A percentile compares a stretch with the other conserved stretches of the same genome.
These are phyloP conservation scores for Stigmatopora nigra DNA, from an alignment of 2,113 vertebrate species.

Conservation along the genomic window DNA sequence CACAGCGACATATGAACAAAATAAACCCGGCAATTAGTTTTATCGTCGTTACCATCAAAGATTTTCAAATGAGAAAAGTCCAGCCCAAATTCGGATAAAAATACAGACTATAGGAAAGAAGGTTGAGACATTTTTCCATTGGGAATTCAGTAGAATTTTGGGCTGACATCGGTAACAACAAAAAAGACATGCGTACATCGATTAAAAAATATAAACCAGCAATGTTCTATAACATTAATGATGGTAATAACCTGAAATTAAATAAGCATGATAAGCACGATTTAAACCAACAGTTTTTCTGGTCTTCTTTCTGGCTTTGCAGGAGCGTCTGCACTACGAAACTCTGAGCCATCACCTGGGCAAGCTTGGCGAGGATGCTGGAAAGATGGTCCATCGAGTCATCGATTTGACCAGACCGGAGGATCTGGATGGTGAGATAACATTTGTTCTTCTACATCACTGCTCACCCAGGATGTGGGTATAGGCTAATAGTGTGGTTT, in stretches of 20 bases:
- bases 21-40: slow-evolving; percentile 25
- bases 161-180: background rate
- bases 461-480: too few species aligned
- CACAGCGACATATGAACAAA: background rate
- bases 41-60: slow-evolving; percentile 20
- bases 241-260: too few species aligned
- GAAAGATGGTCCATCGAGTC: slow-evolving; percentile 86
- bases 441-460: background rate
- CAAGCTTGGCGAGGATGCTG: slow-evolving; percentile 82
- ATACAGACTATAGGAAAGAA: background rate
- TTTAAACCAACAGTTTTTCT: background rate
- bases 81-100: background rate
- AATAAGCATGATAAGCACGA: background rate
- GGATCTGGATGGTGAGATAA: slow-evolving; percentile 82
- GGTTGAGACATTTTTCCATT: background rate
- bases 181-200: too few species aligned
- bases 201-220: too few species aligned
- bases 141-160: background rate
- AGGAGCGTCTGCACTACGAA: slow-evolving; percentile 90
- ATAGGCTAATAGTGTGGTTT: too few species aligned
- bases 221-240: too few species aligned
- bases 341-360: slow-evolving; percentile 85
- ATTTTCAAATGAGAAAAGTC: slow-evolving; percentile 9
- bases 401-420: slow-evolving; percentile 93
- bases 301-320: slow-evolving; percentile 13